These are phyloP conservation scores for Dasyurus viverrinus DNA, from an alignment of 2,113 vertebrate species.

Conservation along the genomic window DNA sequence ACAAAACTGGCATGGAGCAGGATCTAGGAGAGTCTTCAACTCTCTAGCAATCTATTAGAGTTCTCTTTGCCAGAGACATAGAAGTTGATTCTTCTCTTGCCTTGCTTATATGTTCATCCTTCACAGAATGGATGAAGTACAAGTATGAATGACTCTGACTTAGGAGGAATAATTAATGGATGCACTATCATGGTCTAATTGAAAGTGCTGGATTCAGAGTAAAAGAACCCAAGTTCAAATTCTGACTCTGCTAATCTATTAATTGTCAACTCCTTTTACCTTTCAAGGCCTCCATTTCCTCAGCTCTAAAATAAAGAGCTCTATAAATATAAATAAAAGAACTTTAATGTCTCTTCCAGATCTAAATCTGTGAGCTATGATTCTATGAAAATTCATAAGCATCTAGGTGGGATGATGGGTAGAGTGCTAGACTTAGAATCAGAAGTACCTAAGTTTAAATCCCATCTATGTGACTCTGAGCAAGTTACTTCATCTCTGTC, in stretches of 20 bases:
- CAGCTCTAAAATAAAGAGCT: neutral
- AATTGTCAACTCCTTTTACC: neutral
- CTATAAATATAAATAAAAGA: neutral
- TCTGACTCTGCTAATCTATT: neutral
- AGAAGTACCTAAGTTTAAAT: neutral
- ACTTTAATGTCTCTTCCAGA: neutral
- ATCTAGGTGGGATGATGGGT: neutral
- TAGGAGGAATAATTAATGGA: neutral
- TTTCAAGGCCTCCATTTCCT: neutral
- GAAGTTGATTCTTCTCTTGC: neutral
- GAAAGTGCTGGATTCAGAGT: neutral
- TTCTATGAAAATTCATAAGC: neutral
- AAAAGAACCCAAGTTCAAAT: neutral
- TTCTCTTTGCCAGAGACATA: neutral
- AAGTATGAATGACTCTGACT: neutral
- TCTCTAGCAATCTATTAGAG: neutral
- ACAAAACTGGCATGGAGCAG: neutral
- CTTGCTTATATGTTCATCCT: neutral
- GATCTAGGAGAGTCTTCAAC: neutral
- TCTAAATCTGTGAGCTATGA: neutral
- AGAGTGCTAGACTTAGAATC: neutral
- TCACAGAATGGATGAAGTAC: neutral
- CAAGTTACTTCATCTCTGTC: neutral
- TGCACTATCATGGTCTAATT: no score
- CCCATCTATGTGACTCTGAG: neutral